These are phyloP conservation scores for Vidua chalybeata DNA, from an alignment of 2,113 vertebrate species.

Conservation along the genomic window DNA sequence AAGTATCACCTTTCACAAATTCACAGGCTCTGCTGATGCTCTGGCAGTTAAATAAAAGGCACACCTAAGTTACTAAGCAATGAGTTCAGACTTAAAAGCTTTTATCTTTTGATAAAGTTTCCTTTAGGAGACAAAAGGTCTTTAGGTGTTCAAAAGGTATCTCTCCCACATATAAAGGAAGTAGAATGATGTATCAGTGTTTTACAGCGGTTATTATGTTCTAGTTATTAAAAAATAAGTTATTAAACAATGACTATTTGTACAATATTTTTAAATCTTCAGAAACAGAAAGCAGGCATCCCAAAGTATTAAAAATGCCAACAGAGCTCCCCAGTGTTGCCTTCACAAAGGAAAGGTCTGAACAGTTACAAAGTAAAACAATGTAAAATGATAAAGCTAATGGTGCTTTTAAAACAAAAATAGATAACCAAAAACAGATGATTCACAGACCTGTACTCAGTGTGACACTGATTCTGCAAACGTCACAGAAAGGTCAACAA, in stretches of 20 bases:
- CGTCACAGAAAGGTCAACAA: neutral
- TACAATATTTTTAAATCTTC: neutral
- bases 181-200: neutral
- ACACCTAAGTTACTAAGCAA: neutral
- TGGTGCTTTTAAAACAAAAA: neutral
- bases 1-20: neutral
- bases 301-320: neutral
- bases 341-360: neutral
- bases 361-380: neutral
- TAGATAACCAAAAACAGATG: neutral
- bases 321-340: neutral
- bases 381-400: neutral
- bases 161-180: neutral
- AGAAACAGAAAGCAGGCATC: neutral
- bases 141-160: neutral
- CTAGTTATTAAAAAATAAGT: neutral
- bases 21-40: accelerated
- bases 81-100: neutral
- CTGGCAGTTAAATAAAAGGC: neutral
- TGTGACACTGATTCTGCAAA: neutral
- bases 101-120: neutral
- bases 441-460: neutral
- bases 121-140: neutral
- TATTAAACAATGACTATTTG: neutral
- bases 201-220: neutral